A percentile compares a stretch with the other conserved stretches of the same genome.
phyloP scores from a whole-genome alignment of 2,888 invertebrate genomes.

The Andricus curvator region DNA sequence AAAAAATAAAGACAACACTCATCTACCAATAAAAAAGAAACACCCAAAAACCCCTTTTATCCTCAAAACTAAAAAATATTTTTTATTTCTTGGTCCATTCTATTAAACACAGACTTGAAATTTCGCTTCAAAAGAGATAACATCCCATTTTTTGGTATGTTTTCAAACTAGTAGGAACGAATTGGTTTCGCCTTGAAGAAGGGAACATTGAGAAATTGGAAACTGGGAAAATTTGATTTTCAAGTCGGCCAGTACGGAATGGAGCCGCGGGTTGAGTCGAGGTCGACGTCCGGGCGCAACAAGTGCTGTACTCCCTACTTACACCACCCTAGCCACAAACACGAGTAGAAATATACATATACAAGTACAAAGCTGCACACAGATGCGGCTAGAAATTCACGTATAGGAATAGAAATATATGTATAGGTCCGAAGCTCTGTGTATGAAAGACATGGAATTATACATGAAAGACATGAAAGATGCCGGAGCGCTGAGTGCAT shows the following conservation, averaged over 20 bases:
- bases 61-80: background rate
- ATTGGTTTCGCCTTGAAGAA: too few species aligned
- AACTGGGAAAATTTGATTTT: constrained; percentile 46
- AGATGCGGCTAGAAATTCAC: background rate
- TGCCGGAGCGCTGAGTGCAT: constrained; percentile 42
- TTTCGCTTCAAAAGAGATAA: background rate
- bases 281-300: constrained; percentile 78
- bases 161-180: background rate
- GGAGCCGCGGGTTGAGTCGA: constrained; percentile 59
- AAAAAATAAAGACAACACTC: background rate
- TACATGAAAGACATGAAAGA: constrained; percentile 37
- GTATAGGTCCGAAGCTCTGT: background rate
- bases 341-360: constrained; percentile 22
- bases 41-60: background rate
- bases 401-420: background rate
- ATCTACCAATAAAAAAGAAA: too few species aligned
- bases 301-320: constrained; percentile 75
- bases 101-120: background rate
- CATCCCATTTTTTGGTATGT: background rate
- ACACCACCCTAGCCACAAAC: constrained; percentile 58
- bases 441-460: background rate
- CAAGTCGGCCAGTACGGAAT: constrained; percentile 47
- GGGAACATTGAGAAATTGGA: background rate
- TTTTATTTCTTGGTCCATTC: background rate
- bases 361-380: background rate